These are phyloP conservation scores for Charanyca ferruginea DNA, from an alignment of 2,888 invertebrate species.

Conservation along the genomic window DNA sequence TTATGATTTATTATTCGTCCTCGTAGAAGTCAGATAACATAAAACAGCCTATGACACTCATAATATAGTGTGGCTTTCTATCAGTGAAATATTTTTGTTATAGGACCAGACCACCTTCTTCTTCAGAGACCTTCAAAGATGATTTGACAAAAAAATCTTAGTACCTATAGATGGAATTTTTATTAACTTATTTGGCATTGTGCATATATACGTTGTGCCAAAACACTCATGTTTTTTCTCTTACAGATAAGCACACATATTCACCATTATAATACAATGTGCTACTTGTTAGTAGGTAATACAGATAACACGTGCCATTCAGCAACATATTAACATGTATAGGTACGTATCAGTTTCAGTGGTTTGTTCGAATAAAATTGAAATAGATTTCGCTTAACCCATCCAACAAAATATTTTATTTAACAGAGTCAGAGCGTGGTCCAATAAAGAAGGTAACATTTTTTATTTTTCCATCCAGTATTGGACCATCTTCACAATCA, in stretches of 20 bases:
- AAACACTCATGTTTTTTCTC: slow-evolving; percentile 20
- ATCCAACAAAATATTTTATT: neutral
- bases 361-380: neutral
- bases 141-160: no score
- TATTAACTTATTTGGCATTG: neutral
- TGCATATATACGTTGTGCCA: neutral
- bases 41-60: no score
- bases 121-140: no score
- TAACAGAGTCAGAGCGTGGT: no score
- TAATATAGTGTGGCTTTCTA: no score
- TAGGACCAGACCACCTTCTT: no score
- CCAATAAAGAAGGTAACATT: no score
- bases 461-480: neutral
- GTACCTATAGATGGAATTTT: no score
- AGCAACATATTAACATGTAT: neutral
- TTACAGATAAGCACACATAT: slow-evolving; percentile 41
- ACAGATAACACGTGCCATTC: slow-evolving; percentile 30
- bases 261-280: slow-evolving; percentile 16
- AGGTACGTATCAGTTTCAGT: neutral
- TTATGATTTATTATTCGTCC: no score
- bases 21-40: no score
- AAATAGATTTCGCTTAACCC: neutral
- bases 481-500: slow-evolving; percentile 8
- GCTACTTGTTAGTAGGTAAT: slow-evolving; percentile 32
- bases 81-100: no score